These are phyloP conservation scores for Amphiprion ocellaris DNA, from an alignment of 2,113 vertebrate genomes.

Conservation along the genomic window DNA sequence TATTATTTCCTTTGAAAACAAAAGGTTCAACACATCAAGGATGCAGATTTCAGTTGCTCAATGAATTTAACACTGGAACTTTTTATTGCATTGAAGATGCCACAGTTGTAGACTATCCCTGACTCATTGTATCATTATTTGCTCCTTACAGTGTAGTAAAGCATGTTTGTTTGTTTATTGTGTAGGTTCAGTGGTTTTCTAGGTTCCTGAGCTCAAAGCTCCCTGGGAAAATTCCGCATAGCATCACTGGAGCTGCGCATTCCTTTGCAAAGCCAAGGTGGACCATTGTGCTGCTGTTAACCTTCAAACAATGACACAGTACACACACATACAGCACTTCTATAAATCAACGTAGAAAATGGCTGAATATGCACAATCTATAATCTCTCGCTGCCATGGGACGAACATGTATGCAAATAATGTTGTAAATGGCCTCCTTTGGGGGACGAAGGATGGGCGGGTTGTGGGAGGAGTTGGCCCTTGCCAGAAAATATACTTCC, in stretches of 20 bases:
- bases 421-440: conserved; percentile 36
- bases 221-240: neutral
- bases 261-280: conserved; percentile 36
- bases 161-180: neutral
- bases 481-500: conserved; percentile 31
- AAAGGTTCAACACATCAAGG: neutral
- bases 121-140: neutral
- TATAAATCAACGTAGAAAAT: conserved; percentile 64
- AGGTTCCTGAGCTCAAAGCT: conserved; percentile 6
- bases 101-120: neutral
- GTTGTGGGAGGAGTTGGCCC: conserved; percentile 36
- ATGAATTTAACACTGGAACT: neutral
- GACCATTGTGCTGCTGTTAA: conserved; percentile 40
- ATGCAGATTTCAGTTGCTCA: neutral
- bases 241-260: conserved; percentile 13
- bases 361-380: conserved; percentile 54
- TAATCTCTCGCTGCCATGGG: conserved; percentile 44
- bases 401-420: conserved; percentile 53
- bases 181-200: neutral
- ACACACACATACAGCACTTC: conserved; percentile 17
- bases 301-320: conserved; percentile 66
- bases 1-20: neutral
- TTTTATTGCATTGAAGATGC: neutral
- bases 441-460: conserved; percentile 12
- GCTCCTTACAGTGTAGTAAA: neutral